phyloP scores from a whole-genome alignment of 2,113 vertebrate species.

The Tamias sibiricus region DNA sequence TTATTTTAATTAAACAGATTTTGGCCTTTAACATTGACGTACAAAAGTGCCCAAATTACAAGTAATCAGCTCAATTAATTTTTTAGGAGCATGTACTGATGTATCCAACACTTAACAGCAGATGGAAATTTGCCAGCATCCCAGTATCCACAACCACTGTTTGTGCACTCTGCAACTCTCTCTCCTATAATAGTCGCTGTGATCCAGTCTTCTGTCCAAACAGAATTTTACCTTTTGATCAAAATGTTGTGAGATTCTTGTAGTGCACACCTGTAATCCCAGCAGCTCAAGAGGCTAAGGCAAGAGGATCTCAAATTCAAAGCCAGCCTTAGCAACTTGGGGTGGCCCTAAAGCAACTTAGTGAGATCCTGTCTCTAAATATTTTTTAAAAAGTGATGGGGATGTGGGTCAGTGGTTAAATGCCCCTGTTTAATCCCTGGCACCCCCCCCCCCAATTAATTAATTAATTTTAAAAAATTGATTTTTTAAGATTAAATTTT shows the following conservation, averaged over 20 bases:
- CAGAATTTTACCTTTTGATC: background rate
- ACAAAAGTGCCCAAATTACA: background rate
- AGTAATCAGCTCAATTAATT: background rate
- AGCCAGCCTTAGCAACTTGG: too few species aligned
- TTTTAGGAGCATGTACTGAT: background rate
- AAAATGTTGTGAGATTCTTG: background rate
- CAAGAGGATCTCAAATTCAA: too few species aligned
- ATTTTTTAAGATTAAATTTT: background rate
- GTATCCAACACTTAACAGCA: background rate
- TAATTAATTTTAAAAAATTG: too few species aligned
- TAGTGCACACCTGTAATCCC: too few species aligned
- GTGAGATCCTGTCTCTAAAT: too few species aligned
- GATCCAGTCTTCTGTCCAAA: too few species aligned
- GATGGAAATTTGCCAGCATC: background rate
- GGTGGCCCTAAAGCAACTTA: too few species aligned
- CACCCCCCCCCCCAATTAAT: too few species aligned
- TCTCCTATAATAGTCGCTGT: background rate
- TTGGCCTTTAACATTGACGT: background rate
- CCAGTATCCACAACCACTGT: background rate
- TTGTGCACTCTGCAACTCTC: background rate
- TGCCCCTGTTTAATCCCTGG: too few species aligned
- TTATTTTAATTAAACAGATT: background rate
- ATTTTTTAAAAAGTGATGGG: too few species aligned
- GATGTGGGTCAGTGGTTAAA: too few species aligned
- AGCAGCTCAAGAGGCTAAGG: too few species aligned